Percentiles rank a stretch among this genome's conserved stretches.
Evolutionary conservation across 2,888 invertebrate species (phyloP).

Genomic region (Plagodis pulveraria): DNA sequence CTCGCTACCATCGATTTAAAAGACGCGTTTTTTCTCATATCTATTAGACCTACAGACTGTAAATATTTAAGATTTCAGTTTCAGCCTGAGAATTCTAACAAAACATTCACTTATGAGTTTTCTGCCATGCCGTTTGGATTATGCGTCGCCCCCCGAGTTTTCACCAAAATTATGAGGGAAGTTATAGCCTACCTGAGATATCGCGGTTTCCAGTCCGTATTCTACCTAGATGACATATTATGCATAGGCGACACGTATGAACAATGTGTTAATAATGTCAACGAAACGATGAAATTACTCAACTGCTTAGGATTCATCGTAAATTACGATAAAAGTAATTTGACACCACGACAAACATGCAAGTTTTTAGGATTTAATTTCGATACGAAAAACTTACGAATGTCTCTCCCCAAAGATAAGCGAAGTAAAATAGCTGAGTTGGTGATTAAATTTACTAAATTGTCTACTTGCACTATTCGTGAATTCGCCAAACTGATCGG

Average conservation of each 20-base stretch:
- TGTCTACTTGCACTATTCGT: constrained; percentile 14
- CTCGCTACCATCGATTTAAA: constrained; percentile 5
- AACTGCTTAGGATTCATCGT: constrained; percentile 5
- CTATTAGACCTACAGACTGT: background rate
- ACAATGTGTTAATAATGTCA: constrained; percentile 3
- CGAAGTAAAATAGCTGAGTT: constrained; percentile 17
- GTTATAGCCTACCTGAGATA: background rate
- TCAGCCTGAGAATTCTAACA: background rate
- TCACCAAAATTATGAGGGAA: constrained; percentile 7
- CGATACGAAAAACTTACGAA: background rate
- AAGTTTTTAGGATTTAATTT: constrained; percentile 4
- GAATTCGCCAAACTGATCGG: constrained; percentile 35
- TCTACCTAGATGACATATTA: constrained; percentile 13
- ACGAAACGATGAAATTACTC: constrained; percentile 1
- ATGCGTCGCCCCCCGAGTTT: constrained; percentile 3
- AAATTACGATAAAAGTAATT: constrained; percentile 4
- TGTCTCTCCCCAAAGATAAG: constrained; percentile 25
- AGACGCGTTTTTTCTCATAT: constrained; percentile 4
- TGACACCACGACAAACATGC: background rate
- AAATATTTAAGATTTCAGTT: constrained; percentile 7
- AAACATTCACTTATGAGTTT: constrained; percentile 2
- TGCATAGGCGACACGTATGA: constrained; percentile 4
- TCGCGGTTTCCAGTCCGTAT: background rate
- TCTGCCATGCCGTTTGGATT: constrained; percentile 2
- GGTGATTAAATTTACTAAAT: constrained; percentile 13